Conservation (phyloP, 2,797 vertebrate species). For the Pristis pectinata region DNA sequence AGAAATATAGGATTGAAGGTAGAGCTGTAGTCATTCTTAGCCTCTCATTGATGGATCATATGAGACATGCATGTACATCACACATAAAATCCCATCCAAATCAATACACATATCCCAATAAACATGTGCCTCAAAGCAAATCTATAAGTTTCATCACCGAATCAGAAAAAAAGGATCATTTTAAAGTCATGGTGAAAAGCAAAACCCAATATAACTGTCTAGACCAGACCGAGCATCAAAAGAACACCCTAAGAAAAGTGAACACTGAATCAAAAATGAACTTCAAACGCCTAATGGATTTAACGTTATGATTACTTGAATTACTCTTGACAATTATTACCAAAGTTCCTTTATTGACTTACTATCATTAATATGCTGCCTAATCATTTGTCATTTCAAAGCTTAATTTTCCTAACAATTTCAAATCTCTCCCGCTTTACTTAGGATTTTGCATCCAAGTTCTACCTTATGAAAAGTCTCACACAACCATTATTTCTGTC, state of each 20-base stretch:
- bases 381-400: neutral
- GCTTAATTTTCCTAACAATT: neutral
- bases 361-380: neutral
- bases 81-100: too few relatives aligned
- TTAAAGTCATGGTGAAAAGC: neutral
- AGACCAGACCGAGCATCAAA: neutral
- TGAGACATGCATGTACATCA: too few relatives aligned
- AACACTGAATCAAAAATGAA: neutral
- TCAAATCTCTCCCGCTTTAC: neutral
- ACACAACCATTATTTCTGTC: neutral
- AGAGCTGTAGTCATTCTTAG: too few relatives aligned
- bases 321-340: neutral
- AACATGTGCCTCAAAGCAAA: too few relatives aligned
- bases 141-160: neutral
- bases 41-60: too few relatives aligned
- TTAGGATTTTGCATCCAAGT: neutral
- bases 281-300: neutral
- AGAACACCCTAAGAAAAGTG: neutral
- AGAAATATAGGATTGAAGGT: too few relatives aligned
- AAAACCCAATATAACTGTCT: neutral
- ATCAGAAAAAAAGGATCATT: neutral
- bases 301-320: neutral
- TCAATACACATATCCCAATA: too few relatives aligned
- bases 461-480: neutral
- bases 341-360: neutral